A percentile compares a stretch with the other conserved stretches of the same genome.
phyloP scores from a whole-genome alignment of 2,113 vertebrate species.

The Lynx canadensis region DNA sequence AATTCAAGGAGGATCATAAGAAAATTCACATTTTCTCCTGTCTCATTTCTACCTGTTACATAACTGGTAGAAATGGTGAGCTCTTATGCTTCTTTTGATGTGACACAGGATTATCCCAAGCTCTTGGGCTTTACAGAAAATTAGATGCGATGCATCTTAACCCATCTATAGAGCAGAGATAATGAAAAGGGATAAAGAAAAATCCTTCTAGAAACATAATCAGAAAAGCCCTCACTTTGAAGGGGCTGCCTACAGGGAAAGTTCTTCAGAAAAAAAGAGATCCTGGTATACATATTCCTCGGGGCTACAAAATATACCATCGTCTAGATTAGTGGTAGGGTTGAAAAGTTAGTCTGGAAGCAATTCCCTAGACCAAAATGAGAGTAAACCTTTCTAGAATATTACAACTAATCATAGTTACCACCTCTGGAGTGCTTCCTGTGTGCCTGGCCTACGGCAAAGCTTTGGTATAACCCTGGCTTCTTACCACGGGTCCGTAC shows the following conservation, averaged over 20 bases:
- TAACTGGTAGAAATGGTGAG: neutral
- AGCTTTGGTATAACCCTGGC: neutral
- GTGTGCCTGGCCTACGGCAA: neutral
- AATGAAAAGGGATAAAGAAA: neutral
- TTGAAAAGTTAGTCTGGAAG: neutral
- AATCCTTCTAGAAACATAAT: neutral
- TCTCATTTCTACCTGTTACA: neutral
- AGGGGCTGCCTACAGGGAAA: neutral
- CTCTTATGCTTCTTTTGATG: neutral
- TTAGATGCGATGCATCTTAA: neutral
- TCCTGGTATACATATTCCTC: neutral
- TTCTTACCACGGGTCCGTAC: neutral
- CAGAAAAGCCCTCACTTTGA: neutral
- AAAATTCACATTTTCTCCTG: neutral
- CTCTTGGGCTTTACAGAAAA: neutral
- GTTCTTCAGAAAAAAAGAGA: neutral
- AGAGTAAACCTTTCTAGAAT: neutral
- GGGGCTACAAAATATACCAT: neutral
- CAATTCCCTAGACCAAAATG: neutral
- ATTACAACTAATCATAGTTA: neutral
- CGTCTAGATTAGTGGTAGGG: neutral
- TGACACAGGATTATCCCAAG: neutral
- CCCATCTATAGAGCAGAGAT: neutral
- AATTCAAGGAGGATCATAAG: neutral
- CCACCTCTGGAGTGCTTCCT: neutral